phyloP scores from a whole-genome alignment of 2,888 invertebrate genomes.

The Eurytoma adleriae region DNA sequence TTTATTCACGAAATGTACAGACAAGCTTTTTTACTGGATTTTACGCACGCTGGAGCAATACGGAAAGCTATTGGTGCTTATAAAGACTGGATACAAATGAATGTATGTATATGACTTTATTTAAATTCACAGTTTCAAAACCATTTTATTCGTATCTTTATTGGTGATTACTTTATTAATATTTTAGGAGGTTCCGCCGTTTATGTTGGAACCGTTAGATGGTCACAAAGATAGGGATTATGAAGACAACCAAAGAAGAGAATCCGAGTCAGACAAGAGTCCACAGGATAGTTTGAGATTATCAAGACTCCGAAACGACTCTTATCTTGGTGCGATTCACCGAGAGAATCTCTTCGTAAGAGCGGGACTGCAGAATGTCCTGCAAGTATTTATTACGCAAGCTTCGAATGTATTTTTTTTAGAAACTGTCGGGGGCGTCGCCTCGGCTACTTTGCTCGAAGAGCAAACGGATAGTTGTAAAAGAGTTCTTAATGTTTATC shows the following conservation, averaged over 20 bases:
- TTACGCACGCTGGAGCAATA: conserved; percentile 91
- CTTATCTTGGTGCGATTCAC: conserved; percentile 89
- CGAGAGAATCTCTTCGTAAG: conserved; percentile 88
- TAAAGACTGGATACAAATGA: conserved; percentile 96
- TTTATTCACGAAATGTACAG: conserved; percentile 96
- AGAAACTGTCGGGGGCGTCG: conserved; percentile 77
- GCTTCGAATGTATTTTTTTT: conserved; percentile 95
- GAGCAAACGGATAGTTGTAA: conserved; percentile 98
- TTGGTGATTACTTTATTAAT: not conserved
- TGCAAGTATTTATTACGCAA: conserved; percentile 95
- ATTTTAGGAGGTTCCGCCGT: conserved; percentile 85
- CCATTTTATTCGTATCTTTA: not conserved
- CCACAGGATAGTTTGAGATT: conserved; percentile 72
- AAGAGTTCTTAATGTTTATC: conserved; percentile 95
- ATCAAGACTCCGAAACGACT: conserved; percentile 86
- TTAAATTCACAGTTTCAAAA: not conserved
- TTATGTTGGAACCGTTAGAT: conserved; percentile 84
- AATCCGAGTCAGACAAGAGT: conserved; percentile 69
- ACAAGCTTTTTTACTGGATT: conserved; percentile 94
- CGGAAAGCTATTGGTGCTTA: conserved; percentile 94
- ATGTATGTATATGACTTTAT: conserved; percentile 75
- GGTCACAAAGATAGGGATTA: conserved; percentile 74
- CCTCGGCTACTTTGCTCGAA: conserved; percentile 84
- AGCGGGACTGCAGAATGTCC: conserved; percentile 89
- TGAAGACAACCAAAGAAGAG: conserved; percentile 69